Percentiles rank a stretch among this genome's conserved stretches.
phyloP scores from a whole-genome alignment of 1,140 invertebrate genomes.

The Carcinoscorpius rotundicauda region DNA sequence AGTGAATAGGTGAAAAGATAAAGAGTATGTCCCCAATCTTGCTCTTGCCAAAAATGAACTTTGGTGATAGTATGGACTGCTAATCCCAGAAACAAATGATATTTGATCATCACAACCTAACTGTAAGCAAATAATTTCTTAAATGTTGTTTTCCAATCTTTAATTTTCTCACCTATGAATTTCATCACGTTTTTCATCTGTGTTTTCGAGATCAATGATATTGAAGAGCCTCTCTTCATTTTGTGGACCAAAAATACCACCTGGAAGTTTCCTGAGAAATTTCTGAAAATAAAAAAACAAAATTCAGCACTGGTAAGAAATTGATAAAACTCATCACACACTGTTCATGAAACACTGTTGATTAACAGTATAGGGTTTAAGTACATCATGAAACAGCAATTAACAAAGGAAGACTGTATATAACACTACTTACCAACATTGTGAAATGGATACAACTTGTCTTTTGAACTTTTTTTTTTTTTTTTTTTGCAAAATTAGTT shows the following conservation, averaged over 20 bases:
- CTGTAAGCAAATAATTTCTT: not conserved
- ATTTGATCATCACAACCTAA: not conserved
- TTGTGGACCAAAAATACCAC: constrained; percentile 82
- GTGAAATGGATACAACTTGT: no score
- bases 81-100: not conserved
- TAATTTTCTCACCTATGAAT: constrained; percentile 63
- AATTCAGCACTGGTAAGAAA: not conserved
- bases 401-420: no score
- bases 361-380: no score
- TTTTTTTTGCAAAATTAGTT: no score
- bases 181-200: constrained; percentile 72
- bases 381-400: no score
- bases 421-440: no score
- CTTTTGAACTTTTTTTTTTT: no score
- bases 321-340: no score
- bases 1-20: constrained; percentile 6
- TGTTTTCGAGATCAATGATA: constrained; percentile 54
- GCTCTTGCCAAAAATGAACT: not conserved
- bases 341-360: no score
- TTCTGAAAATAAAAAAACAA: constrained; percentile 33
- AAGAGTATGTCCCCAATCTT: not conserved
- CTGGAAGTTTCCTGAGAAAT: constrained; percentile 94
- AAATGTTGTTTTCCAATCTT: not conserved
- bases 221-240: constrained; percentile 82
- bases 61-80: not conserved